Base-by-base conservation (phyloP, 2,113 vertebrate genomes). In the Ibidorhyncha struthersii region DNA sequence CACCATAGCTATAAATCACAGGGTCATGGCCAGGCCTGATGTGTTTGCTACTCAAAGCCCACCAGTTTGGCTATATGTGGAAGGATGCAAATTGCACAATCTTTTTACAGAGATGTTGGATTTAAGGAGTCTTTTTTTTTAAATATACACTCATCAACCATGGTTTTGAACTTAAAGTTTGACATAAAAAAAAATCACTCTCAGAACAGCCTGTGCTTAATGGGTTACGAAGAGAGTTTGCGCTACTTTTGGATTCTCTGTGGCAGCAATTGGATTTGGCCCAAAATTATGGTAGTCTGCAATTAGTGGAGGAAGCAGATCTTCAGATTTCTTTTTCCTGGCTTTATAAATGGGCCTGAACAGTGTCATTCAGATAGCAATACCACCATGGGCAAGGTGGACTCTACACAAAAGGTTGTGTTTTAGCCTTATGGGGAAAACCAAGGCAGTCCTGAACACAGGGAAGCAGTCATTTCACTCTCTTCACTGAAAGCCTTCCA, bases 271-370 rank as follows among this genome's bases (percentile, higher is more conserved):
- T 86, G 63, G 88, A 90, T 92, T 95, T 69, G 83, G 45, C 56
- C 66, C 1, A 1, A 73, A 96, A 58, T 91, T 50, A 36, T 27
- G 69, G 29, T 79, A 65, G 49, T 85, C 81, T 87, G 58, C 82
- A 85, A 62, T 90, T 93, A 32, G 7, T 41, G n/a, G 58, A 87
- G 49, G 40, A 95, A 93, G 45, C 22, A 95, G 65, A 91, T 87
- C 69, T 91, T 93, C 72, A 87, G 9, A 45, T 96, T 94, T 95
- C 36, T 89, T 93, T 85, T 89, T 65, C 38, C 88, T 92, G 74
- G 78, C 86, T 90, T 86, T 77, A 55, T 53, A 73, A 83, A 58
- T 45, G 55, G 8, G 10, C 21, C 38, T 82, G 67, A 83, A 53
- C 4, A 8, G 27, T 67, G 69, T 47, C 47, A 76, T 91, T 96